Percentiles rank a stretch among this genome's conserved stretches.
phyloP scores from a whole-genome alignment of 2,888 invertebrate species.

The Tetragonula carbonaria region DNA sequence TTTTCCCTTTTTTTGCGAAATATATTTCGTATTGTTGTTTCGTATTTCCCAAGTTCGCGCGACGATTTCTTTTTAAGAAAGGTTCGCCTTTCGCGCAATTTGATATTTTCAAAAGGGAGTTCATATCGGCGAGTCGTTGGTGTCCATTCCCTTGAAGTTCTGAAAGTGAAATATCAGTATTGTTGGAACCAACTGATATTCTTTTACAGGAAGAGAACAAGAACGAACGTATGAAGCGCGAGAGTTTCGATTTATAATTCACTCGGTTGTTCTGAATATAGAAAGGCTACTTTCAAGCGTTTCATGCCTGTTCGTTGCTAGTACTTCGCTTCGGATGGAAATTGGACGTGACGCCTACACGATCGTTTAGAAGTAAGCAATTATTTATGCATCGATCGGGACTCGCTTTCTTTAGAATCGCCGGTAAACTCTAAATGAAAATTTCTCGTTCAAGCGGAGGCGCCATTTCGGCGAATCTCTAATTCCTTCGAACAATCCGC shows the following conservation, averaged over 20 bases:
- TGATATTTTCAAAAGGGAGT: not conserved
- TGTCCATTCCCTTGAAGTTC: not conserved
- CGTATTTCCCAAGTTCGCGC: no score
- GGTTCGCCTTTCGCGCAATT: not conserved
- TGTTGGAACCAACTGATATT: not conserved
- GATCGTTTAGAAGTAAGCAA: not conserved
- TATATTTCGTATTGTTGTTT: not conserved
- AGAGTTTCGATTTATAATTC: constrained; percentile 27
- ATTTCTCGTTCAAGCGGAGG: no score
- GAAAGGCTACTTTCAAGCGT: constrained; percentile 37
- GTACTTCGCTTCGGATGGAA: not conserved
- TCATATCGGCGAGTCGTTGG: not conserved
- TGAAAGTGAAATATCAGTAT: not conserved
- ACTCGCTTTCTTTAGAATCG: not conserved
- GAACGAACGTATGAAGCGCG: not conserved
- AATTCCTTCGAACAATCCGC: not conserved
- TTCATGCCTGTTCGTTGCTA: not conserved
- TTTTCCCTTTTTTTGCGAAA: not conserved
- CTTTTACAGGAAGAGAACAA: not conserved
- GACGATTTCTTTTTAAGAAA: not conserved
- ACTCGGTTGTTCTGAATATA: constrained; percentile 17
- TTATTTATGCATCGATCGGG: constrained; percentile 35
- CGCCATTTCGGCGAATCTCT: not conserved
- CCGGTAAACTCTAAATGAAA: not conserved
- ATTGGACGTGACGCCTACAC: constrained; percentile 5